Evolutionary conservation across 2,797 vertebrate genomes (phyloP).

Genomic region (Pipistrellus pygmaeus): DNA sequence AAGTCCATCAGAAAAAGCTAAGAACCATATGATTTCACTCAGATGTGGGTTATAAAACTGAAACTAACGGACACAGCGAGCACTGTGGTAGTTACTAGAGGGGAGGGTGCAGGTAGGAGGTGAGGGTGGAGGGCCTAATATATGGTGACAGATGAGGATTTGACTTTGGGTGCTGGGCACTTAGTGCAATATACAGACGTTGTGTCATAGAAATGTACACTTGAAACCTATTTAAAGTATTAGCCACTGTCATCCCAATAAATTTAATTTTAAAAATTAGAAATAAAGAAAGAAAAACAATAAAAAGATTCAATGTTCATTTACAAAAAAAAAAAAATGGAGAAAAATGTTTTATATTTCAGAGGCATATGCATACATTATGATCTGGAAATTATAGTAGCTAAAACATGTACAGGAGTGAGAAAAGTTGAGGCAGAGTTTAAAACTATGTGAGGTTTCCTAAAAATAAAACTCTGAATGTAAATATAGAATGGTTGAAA

Average conservation of each 20-base stretch:
- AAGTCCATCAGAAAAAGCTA: neutral
- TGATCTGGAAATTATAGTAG: neutral
- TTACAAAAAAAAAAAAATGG: neutral
- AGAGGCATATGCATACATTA: neutral
- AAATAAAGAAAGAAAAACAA: neutral
- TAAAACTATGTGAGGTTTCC: neutral
- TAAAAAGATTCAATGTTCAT: neutral
- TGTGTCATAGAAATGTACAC: neutral
- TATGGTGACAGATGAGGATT: neutral
- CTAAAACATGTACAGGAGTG: neutral
- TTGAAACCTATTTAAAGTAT: neutral
- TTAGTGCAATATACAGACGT: neutral
- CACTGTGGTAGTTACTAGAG: neutral
- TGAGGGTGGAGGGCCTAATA: neutral
- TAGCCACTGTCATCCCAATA: neutral
- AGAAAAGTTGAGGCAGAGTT: conserved; percentile 32
- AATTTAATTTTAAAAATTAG: neutral
- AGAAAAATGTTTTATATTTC: conserved; percentile 35
- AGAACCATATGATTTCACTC: neutral
- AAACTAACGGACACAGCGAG: neutral
- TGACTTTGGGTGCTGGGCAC: neutral
- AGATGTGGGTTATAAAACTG: neutral
- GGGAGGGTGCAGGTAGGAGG: neutral
- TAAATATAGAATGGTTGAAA: conserved; percentile 27
- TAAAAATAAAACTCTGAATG: neutral